phyloP scores from a whole-genome alignment of 2,113 vertebrate species.

The Procavia capensis region DNA sequence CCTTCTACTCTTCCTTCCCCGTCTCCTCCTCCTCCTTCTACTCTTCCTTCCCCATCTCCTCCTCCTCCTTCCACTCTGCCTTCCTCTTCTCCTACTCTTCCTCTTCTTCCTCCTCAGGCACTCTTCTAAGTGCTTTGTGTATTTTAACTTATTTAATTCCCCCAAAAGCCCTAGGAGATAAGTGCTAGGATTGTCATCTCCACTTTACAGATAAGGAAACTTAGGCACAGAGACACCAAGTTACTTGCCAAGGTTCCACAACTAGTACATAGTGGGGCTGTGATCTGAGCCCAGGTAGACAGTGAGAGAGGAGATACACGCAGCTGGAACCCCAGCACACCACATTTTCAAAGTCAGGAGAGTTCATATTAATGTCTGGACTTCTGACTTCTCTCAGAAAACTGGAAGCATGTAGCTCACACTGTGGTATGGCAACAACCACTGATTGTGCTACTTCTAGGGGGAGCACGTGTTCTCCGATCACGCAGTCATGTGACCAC shows the following conservation, averaged over 20 bases:
- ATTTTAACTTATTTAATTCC: neutral
- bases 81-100: neutral
- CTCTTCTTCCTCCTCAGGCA: neutral
- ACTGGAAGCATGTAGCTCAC: neutral
- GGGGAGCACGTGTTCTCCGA: neutral
- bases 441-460: neutral
- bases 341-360: conserved; percentile 36
- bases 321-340: neutral
- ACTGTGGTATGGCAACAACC: neutral
- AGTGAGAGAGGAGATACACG: neutral
- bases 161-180: too few species aligned
- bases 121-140: conserved; percentile 10
- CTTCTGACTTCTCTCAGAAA: neutral
- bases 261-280: too few species aligned
- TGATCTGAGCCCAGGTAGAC: neutral
- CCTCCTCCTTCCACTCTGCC: too few species aligned
- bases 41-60: neutral
- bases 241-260: too few species aligned
- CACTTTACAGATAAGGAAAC: too few species aligned
- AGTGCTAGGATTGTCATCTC: too few species aligned
- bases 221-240: too few species aligned
- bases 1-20: too few species aligned
- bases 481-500: neutral
- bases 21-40: neutral
- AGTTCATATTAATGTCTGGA: neutral